Conservation (phyloP, 2,797 vertebrate genomes). For the Gobio occitaniae region DNA sequence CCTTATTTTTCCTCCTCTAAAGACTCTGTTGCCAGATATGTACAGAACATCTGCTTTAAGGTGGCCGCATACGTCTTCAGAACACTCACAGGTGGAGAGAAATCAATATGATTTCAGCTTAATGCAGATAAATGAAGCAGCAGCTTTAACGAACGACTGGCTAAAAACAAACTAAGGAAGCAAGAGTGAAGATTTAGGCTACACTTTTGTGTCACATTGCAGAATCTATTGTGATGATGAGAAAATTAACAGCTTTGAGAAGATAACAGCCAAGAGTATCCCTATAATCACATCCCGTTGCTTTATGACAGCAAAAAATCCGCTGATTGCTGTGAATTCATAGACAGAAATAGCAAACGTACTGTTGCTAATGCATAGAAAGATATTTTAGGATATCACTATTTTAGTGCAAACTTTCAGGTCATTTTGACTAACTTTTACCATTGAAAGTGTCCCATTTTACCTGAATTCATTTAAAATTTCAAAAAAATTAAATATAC, state of each 20-base stretch:
- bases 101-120: background rate
- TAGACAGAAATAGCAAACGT: background rate
- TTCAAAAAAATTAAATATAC: background rate
- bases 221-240: conserved; percentile 20
- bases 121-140: conserved; percentile 6
- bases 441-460: background rate
- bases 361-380: background rate
- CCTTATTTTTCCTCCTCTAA: conserved; percentile 46
- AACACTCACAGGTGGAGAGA: background rate
- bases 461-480: background rate
- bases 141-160: background rate
- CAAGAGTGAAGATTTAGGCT: conserved; percentile 23
- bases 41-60: conserved; percentile 49
- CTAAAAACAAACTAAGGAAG: background rate
- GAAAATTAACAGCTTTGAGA: conserved; percentile 6
- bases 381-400: background rate
- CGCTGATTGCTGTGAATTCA: conserved; percentile 5
- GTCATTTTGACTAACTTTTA: background rate
- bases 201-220: background rate
- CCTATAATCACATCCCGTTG: conserved; percentile 1
- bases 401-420: background rate
- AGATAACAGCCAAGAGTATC: conserved; percentile 1
- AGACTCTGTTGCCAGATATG: background rate
- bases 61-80: conserved; percentile 20
- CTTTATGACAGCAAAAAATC: background rate